Percentiles rank a stretch among this genome's conserved stretches.
phyloP scores from a whole-genome alignment of 1,140 invertebrate genomes.

The Rhagoletis pomonella region DNA sequence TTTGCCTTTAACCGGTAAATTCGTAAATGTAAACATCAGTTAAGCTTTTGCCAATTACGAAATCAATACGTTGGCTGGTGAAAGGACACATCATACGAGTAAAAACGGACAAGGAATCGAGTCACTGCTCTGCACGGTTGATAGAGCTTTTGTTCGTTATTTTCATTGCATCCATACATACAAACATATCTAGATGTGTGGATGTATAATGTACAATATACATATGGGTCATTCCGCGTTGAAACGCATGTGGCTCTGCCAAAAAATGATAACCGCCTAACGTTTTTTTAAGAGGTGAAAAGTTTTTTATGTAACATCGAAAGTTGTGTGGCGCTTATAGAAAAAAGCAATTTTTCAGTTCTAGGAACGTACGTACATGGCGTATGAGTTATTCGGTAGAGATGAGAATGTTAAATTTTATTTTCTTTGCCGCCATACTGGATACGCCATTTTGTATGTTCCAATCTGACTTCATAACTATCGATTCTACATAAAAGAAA shows the following conservation, averaged over 20 bases:
- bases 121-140: neutral
- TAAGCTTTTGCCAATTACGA: slow-evolving; percentile 24
- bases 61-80: slow-evolving; percentile 7
- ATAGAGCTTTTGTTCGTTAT: no score
- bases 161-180: neutral
- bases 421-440: neutral
- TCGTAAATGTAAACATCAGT: slow-evolving; percentile 9
- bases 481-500: no score
- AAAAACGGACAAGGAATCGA: neutral
- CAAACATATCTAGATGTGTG: neutral
- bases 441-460: no score
- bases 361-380: no score
- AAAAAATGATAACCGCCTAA: no score
- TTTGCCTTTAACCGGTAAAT: neutral
- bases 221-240: no score
- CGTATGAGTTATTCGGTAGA: neutral
- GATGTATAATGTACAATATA: no score
- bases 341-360: no score
- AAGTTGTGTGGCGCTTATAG: no score
- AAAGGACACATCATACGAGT: neutral
- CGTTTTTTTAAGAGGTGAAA: no score
- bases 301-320: no score
- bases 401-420: neutral
- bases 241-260: neutral
- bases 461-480: neutral